Base-by-base conservation (phyloP, 2,888 invertebrate species). In the Morpho achilles region DNA sequence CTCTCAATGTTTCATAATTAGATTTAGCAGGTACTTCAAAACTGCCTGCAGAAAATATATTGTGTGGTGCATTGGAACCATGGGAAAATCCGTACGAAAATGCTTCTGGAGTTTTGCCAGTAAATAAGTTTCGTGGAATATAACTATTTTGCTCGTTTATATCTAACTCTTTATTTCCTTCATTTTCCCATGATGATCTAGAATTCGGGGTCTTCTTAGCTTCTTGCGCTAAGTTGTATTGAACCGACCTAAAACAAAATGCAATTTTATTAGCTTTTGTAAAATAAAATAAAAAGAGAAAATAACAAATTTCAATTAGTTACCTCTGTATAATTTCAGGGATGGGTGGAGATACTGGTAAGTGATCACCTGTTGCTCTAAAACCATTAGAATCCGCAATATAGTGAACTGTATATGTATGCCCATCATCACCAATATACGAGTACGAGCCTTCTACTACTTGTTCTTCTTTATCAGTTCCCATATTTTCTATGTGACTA, bases 321-420 rank as follows among this genome's bases (percentile, higher is more conserved):
- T 70, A 93, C 84, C 92, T 91, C 76, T 93, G 92, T 70, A 94
- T 94, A 49, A 93, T 94, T 74, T 92, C 93, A 42, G 95, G 95
- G 67, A 95, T 91, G 32, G 95, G 95, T 45, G 95, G 95, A 7
- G 95, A 93, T 42, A 94, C 95, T 46, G 96, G 96, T 68, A 96
- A 81, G 79, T 96, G 96, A 47, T 94, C 94, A 54, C 96, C 96
- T 69, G 92, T 92, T 8, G 95, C 94, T 73, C 94, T 93, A 82
- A 95, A 96, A 59, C 96, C 96, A 73, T 94, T 94, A 68, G 94
- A 93, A 76, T 96, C 95, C 56, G 95, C 95, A 58, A 94, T 91
- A 74, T 95, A 95, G 69, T 92, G 90, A 5, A 93, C 92, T 10
- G 93, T 92, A 64, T 93, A 93, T 10, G 91, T 91, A 68, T 92